Conservation (phyloP, 2,113 vertebrate species). For the Hemiscyllium ocellatum region DNA sequence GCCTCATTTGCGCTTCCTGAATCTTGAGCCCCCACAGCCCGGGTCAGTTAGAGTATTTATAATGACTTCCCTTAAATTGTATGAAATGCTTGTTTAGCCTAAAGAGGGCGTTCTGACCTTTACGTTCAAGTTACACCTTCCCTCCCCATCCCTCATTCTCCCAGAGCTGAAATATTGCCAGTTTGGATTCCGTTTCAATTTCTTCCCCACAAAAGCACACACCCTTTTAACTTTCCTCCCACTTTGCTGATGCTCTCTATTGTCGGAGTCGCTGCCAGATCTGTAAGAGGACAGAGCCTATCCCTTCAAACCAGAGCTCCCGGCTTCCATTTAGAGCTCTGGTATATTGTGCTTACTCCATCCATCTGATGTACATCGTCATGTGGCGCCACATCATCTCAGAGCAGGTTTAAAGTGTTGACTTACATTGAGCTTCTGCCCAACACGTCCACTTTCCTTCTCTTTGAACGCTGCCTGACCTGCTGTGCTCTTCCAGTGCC, state of each 20-base stretch:
- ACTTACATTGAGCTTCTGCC: too few relatives aligned
- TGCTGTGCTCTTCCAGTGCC: too few relatives aligned
- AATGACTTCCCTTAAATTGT: neutral
- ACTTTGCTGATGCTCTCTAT: neutral
- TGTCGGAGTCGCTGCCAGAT: neutral
- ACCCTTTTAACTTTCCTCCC: neutral
- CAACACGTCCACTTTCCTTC: too few relatives aligned
- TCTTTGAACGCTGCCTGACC: too few relatives aligned
- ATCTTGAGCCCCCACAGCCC: neutral
- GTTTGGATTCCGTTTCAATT: neutral
- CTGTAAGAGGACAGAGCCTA: neutral
- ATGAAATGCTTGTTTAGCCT: neutral
- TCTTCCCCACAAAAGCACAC: neutral
- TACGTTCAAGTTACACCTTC: conserved; percentile 48
- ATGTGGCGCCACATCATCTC: neutral
- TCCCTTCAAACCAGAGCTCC: neutral
- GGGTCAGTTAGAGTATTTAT: neutral
- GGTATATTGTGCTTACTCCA: neutral
- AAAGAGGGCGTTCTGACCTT: conserved; percentile 35
- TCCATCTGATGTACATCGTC: too few relatives aligned
- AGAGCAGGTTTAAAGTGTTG: too few relatives aligned
- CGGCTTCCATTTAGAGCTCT: neutral
- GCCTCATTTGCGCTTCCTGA: neutral
- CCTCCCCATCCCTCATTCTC: conserved; percentile 42
- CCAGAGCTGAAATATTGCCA: neutral